Conservation (phyloP, 2,888 invertebrate species). For the Allygus modestus region DNA sequence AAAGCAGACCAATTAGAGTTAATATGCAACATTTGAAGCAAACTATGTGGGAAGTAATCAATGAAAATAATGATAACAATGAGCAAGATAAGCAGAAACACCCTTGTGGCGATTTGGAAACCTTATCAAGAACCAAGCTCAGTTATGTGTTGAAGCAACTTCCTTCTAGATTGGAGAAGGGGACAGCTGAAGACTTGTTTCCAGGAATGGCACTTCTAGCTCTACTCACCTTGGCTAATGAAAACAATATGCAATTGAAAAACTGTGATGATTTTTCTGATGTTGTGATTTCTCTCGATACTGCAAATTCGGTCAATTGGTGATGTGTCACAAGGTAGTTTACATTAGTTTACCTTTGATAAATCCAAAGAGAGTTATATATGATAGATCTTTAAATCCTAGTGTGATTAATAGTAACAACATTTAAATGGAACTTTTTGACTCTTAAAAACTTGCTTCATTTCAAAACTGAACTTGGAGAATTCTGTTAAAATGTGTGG, state of each 20-base stretch:
- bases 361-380: too few species aligned
- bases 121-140: neutral
- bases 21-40: constrained; percentile 41
- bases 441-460: too few species aligned
- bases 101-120: neutral
- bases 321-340: too few species aligned
- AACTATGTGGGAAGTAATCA: constrained; percentile 1
- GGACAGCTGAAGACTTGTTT: constrained; percentile 18
- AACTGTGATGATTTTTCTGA: neutral
- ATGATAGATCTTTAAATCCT: too few species aligned
- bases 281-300: neutral
- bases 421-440: too few species aligned
- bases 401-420: too few species aligned
- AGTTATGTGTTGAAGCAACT: neutral
- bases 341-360: too few species aligned
- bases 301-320: neutral
- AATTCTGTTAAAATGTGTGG: too few species aligned
- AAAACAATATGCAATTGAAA: constrained; percentile 21
- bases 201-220: constrained; percentile 33
- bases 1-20: constrained; percentile 30
- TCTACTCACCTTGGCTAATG: constrained; percentile 39
- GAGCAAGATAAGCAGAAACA: neutral
- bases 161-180: neutral
- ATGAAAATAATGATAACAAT: neutral
- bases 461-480: too few species aligned